Conservation (phyloP, 2,888 invertebrate genomes). For the Agapostemon virescens region DNA sequence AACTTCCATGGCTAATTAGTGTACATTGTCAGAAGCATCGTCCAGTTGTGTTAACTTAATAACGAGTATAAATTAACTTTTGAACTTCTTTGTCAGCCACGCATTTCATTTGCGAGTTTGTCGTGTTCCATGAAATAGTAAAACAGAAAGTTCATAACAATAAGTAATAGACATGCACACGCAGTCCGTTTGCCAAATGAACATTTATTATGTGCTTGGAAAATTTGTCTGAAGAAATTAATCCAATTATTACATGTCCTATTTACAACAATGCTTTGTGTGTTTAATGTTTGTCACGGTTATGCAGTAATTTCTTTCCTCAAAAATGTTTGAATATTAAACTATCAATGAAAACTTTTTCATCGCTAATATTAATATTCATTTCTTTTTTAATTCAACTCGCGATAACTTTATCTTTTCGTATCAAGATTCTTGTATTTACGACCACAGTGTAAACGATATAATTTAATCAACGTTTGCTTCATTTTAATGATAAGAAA, state of each 20-base stretch:
- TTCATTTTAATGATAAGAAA: no score
- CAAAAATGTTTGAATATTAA: neutral
- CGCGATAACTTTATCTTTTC: neutral
- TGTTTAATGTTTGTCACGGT: neutral
- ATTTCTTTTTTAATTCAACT: no score
- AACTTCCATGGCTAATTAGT: constrained; percentile 53
- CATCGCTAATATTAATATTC: neutral
- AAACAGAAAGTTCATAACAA: neutral
- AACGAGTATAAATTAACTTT: constrained; percentile 25
- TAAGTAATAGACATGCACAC: neutral
- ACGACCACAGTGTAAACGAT: no score
- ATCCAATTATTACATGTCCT: neutral
- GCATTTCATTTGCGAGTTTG: constrained; percentile 7
- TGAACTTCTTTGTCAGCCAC: constrained; percentile 10
- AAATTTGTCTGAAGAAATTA: neutral
- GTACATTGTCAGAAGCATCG: constrained; percentile 37
- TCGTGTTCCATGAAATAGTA: neutral
- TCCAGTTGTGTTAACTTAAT: constrained; percentile 29
- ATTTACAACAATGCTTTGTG: neutral
- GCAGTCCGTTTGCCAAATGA: neutral
- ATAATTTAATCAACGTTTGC: no score
- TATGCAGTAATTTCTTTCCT: no score
- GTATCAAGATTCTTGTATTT: no score
- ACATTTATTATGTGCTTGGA: neutral
- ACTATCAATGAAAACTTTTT: neutral